Evolutionary conservation across 2,888 invertebrate genomes (phyloP).

Genomic region (Noctua janthina): DNA sequence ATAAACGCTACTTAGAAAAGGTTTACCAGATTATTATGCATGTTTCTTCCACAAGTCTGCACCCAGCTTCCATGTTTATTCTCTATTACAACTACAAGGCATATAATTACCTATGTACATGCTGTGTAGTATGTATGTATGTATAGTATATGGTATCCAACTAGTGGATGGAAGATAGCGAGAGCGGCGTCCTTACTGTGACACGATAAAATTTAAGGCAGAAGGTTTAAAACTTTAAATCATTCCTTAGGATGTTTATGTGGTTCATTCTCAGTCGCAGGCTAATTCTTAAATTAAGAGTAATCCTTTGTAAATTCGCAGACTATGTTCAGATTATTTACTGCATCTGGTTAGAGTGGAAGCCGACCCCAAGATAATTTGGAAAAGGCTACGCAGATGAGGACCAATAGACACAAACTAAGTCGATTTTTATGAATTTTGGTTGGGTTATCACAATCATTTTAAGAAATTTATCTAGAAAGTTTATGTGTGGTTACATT

Average conservation of each 20-base stretch:
- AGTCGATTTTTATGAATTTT: too few species aligned
- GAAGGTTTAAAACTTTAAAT: background rate
- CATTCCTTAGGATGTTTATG: background rate
- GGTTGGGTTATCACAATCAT: background rate
- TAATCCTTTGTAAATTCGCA: too few species aligned
- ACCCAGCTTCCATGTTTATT: background rate
- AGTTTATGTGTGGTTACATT: too few species aligned
- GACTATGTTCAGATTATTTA: too few species aligned
- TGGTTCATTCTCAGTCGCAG: background rate
- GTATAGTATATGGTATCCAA: slow-evolving; percentile 15
- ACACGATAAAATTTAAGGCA: background rate
- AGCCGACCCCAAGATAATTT: too few species aligned
- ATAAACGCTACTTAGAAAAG: background rate
- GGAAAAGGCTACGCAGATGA: too few species aligned
- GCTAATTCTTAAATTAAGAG: too few species aligned
- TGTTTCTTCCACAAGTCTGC: background rate
- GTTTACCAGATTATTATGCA: background rate
- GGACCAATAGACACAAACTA: too few species aligned
- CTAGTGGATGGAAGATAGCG: slow-evolving; percentile 27
- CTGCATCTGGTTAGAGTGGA: too few species aligned
- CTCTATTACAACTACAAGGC: slow-evolving; percentile 26
- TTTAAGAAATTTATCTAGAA: background rate
- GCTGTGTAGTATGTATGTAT: background rate
- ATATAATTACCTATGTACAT: slow-evolving; percentile 44
- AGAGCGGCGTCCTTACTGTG: slow-evolving; percentile 30